Conservation (phyloP, 2,113 vertebrate genomes). For the Syngnathus floridae region DNA sequence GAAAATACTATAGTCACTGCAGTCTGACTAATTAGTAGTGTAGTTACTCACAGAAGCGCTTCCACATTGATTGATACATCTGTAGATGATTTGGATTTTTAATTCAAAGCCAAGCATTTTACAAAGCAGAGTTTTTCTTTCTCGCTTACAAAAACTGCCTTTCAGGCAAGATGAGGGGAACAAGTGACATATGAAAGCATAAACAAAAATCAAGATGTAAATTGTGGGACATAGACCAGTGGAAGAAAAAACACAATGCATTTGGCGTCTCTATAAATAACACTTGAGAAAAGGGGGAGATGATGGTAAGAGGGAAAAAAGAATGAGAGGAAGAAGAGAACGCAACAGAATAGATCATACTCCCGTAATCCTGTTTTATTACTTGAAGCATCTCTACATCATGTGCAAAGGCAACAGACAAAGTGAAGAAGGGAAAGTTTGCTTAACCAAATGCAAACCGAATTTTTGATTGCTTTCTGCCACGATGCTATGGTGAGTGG, state of each 20-base stretch:
- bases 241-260: constrained; percentile 38
- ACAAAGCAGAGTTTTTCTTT: no score
- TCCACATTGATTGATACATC: no score
- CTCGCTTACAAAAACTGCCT: neutral
- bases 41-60: no score
- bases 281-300: constrained; percentile 36
- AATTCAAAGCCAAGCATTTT: no score
- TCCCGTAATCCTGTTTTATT: neutral
- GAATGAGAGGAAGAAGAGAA: constrained; percentile 23
- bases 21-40: no score
- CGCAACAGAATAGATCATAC: neutral
- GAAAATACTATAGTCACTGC: no score
- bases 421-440: neutral
- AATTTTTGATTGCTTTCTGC: constrained; percentile 14
- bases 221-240: constrained; percentile 47
- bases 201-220: constrained; percentile 47
- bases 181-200: constrained; percentile 32
- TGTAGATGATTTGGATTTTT: no score
- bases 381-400: neutral
- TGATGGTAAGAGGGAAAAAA: constrained; percentile 47
- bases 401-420: neutral
- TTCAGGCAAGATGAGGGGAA: neutral
- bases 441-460: constrained; percentile 23
- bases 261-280: constrained; percentile 63
- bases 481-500: constrained; percentile 5